These are phyloP conservation scores for Incurvaria masculella DNA, from an alignment of 2,888 invertebrate species.

Conservation along the genomic window DNA sequence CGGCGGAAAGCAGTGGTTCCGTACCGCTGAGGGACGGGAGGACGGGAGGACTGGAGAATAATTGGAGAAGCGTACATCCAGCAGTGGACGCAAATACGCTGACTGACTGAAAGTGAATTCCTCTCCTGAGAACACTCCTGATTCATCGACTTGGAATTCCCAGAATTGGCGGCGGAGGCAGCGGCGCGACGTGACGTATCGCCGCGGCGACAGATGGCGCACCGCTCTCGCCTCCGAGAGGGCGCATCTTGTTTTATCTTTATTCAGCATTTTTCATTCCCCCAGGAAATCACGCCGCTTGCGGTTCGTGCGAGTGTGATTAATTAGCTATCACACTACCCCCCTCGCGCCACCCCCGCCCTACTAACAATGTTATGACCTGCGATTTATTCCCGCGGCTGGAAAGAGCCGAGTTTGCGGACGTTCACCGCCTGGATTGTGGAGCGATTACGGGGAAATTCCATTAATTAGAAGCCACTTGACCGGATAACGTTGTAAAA, in stretches of 20 bases:
- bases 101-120: too few species aligned
- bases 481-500: neutral
- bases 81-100: too few species aligned
- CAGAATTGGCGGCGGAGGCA: constrained; percentile 14
- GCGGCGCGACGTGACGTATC: constrained; percentile 12
- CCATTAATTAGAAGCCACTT: neutral
- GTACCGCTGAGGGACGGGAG: too few species aligned
- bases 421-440: constrained; percentile 1
- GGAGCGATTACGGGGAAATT: neutral
- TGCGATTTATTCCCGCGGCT: neutral
- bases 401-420: constrained; percentile 6
- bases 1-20: too few species aligned
- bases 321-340: constrained; percentile 36
- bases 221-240: constrained; percentile 14
- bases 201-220: constrained; percentile 1
- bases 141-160: too few species aligned
- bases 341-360: neutral
- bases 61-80: too few species aligned
- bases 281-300: constrained; percentile 35
- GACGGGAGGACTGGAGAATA: too few species aligned
- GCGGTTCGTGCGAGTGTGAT: constrained; percentile 31
- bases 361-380: constrained; percentile 1
- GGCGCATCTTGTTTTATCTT: constrained; percentile 37
- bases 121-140: too few species aligned
- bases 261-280: constrained; percentile 41